Conservation (phyloP, 2,797 vertebrate genomes). For the Halcyon leucocephala region DNA sequence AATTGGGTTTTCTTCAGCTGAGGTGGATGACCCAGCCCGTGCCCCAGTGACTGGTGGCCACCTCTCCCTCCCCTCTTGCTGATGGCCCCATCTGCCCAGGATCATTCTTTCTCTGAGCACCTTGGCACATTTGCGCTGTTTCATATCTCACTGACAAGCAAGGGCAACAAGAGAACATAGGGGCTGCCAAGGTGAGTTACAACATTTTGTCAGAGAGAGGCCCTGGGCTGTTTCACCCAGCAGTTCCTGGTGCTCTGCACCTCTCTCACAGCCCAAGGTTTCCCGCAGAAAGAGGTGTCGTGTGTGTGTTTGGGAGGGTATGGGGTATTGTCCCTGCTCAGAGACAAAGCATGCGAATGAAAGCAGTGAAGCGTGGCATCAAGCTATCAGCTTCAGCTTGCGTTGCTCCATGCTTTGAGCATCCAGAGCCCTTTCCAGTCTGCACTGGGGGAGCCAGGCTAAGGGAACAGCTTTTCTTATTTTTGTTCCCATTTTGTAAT, state of each 20-base stretch:
- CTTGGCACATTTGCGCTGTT: not conserved
- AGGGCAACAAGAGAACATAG: not conserved
- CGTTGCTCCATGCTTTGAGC: not conserved
- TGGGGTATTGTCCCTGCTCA: not conserved
- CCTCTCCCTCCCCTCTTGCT: not conserved
- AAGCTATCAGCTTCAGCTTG: not conserved
- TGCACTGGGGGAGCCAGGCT: not conserved
- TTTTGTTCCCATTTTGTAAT: not conserved
- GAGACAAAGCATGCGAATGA: not conserved
- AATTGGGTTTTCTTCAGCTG: not conserved
- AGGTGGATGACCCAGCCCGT: not conserved
- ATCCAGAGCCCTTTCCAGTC: not conserved
- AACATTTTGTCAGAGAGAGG: not conserved
- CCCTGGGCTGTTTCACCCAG: not conserved
- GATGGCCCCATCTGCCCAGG: not conserved
- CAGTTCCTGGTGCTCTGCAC: not conserved
- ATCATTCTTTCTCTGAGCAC: not conserved
- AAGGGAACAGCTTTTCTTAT: not conserved
- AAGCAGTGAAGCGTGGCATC: not conserved
- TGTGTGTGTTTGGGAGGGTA: not conserved
- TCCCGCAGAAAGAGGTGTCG: not conserved
- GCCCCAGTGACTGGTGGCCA: not conserved
- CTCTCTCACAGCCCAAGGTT: not conserved
- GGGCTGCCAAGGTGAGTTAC: not conserved
- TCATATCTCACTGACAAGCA: not conserved